Percentiles rank a stretch among this genome's conserved stretches.
Evolutionary conservation across 2,113 vertebrate genomes (phyloP).

Genomic region (Notiomystis cincta): DNA sequence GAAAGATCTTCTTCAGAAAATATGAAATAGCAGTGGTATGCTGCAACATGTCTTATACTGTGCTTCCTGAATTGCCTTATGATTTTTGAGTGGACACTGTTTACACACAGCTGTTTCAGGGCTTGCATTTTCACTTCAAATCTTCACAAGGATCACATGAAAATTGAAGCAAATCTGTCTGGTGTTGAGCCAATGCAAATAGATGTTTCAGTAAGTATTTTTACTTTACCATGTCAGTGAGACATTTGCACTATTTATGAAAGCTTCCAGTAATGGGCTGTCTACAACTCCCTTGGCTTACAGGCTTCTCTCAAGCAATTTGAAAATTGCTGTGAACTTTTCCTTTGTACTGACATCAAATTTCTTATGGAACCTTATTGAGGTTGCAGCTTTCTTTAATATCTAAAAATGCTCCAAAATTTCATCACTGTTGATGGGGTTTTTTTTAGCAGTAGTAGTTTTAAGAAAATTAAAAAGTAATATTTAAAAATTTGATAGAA

Average conservation of each 20-base stretch:
- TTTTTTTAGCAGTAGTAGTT: neutral
- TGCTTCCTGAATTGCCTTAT: neutral
- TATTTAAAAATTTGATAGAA: neutral
- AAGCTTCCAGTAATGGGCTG: neutral
- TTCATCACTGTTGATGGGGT: neutral
- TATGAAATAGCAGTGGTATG: neutral
- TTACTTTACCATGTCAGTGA: neutral
- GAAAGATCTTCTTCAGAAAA: neutral
- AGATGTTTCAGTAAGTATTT: conserved; percentile 79
- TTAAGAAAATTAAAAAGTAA: neutral
- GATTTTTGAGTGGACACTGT: neutral
- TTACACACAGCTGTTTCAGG: neutral
- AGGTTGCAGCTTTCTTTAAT: neutral
- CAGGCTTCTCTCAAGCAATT: neutral
- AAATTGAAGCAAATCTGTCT: conserved; percentile 86
- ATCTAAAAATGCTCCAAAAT: neutral
- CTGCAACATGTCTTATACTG: neutral
- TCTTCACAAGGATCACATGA: conserved; percentile 84
- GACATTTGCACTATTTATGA: neutral
- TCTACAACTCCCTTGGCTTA: neutral
- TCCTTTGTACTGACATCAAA: neutral
- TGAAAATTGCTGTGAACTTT: neutral
- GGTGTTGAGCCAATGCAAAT: conserved; percentile 88
- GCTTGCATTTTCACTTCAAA: neutral
- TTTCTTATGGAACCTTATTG: neutral